Evolutionary conservation across 2,113 vertebrate genomes (phyloP), one percentile per base, ranked within the genome.

Genomic region (Enhydra lutris): DNA sequence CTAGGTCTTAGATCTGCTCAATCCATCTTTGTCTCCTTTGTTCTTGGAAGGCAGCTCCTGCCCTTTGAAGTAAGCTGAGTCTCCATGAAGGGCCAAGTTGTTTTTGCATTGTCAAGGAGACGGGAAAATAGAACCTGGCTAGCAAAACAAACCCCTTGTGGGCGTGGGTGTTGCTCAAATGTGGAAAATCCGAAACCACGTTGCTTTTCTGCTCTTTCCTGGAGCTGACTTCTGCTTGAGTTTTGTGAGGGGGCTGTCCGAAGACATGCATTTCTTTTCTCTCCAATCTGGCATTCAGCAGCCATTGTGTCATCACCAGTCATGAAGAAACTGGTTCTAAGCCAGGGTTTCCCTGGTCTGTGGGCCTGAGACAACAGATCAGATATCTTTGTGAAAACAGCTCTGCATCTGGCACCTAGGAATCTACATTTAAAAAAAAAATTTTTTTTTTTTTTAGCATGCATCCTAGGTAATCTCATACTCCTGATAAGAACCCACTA

Each of bases 21-120:
- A 90, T 96, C 39, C 59, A 59, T 97, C 92, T 98, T 95, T 98
- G 73, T 91, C 61, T 97, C n/a, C 15, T 80, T 97, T 98, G 78
- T 98, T 61, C 69, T 97, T 97, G 63, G 2, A 80, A 97, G 61
- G 92, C 73, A 94, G 78, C 18, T 55, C 11, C 50, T 95, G 76
- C 20, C 80, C 95, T 59, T 95, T 42, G 0, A 80, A 82, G 34
- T 82, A 45, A 89, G 15, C 23, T 3, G 17, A 69, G 45, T 61
- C 36, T 93, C 36, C 95, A 3, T 83, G 9, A 97, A 94, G 85
- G 12, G 14, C 39, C 18, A 79, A 93, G 55, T 96, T 1, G 0
- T 97, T 97, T 96, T 88, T 17, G 11, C 50, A 61, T 86, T 78
- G 97, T 94, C 95, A 97, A 91, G 87, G 63, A 82, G 11, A 92